phyloP scores from a whole-genome alignment of 1,140 invertebrate species.

The Reticulitermes speratus region DNA sequence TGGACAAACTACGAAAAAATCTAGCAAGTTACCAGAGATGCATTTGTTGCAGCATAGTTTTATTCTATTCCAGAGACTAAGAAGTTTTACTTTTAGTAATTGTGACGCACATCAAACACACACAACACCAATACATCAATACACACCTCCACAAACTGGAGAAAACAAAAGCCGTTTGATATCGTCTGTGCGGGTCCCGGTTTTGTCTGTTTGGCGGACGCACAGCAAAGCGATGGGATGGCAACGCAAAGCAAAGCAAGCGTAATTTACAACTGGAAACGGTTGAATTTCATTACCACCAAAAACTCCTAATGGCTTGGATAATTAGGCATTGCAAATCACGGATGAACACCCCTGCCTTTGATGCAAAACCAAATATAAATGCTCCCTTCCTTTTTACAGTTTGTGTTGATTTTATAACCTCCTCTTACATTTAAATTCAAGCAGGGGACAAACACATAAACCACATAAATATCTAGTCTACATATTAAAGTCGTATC shows the following conservation, averaged over 20 bases:
- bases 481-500: no score
- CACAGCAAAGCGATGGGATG: not conserved
- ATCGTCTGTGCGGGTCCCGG: no score
- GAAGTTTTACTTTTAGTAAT: no score
- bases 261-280: conserved; percentile 2
- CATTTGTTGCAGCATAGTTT: no score
- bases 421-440: not conserved
- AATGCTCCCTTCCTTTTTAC: not conserved
- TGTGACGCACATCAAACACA: no score
- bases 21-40: no score
- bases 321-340: not conserved
- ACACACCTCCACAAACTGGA: no score
- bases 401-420: not conserved
- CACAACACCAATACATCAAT: no score
- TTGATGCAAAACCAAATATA: not conserved
- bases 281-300: conserved; percentile 4
- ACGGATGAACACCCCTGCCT: not conserved
- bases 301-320: not conserved
- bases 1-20: no score
- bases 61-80: no score
- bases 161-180: no score
- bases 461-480: no score
- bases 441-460: not conserved
- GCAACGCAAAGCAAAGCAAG: not conserved
- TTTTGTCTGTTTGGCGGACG: not conserved